Base-by-base conservation (phyloP, 2,888 invertebrate genomes). In the Linnaemya tessellans region DNA sequence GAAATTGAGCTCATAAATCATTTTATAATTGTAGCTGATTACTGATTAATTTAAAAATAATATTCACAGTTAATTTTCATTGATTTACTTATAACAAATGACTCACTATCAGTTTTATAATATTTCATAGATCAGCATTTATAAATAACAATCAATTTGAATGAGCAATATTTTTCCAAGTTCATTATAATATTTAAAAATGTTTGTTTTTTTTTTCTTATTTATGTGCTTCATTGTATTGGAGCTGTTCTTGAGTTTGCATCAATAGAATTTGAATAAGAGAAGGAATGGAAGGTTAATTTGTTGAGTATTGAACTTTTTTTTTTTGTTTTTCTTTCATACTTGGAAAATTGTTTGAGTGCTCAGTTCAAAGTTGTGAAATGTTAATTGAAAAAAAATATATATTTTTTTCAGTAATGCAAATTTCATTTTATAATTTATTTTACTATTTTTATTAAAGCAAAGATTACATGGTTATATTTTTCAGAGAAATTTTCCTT, bases 91-190 rank as follows among this genome's bases (percentile, higher is more conserved):
- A 46, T 65, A 18, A 30, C n/a, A 35, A 67, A 30, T 30, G 49
- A 67, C 11, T 49, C 30, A 46, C 25, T 9, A n/a, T 9, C 18
- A 65, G 43, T 10, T 9, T n/a, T 30, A 18, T 56, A 2, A 43
- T 10, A 8, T 56, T 49, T 13, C 35, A 38, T 15, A 30, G 25
- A 20, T 0, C 22, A 54, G 9, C 15, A 20, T 38, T 20, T 18
- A 15, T 38, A 68, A 13, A 60, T n/a, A 74, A 73, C 41, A 74
- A 62, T 49, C 20, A n/a, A 35, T 25, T 62, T 71, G 43, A 43
- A 58, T 43, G 41, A 22, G 9, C n/a, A 43, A 43, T 43, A 58
- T 43, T 43, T 41, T 56, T 70, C 22, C 20, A 20, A 68, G 15
- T 15, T 22, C 18, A 22, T 56, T 70, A 25, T 25, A 10, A n/a